Evolutionary conservation across 2,888 invertebrate species (phyloP).

Genomic region (Dolichopus griseipennis): DNA sequence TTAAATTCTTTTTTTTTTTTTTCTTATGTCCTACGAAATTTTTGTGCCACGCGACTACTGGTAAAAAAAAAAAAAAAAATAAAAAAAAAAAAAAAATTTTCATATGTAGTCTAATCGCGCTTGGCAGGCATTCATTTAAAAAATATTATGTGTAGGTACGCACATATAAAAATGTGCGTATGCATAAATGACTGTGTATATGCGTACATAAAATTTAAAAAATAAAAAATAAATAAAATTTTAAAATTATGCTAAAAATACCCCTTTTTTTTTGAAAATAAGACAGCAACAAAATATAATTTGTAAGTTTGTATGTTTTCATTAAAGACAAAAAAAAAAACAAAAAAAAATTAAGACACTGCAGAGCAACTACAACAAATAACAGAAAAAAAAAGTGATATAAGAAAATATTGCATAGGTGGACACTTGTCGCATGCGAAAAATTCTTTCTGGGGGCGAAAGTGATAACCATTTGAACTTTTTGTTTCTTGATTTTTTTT

Average conservation of each 20-base stretch:
- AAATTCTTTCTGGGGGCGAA: slow-evolving; percentile 4
- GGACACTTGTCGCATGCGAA: slow-evolving; percentile 4
- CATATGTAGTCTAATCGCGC: background rate
- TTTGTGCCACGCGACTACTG: background rate
- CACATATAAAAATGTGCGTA: background rate
- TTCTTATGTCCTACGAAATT: background rate
- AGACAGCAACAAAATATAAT: too few relatives aligned
- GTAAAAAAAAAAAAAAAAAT: too few relatives aligned
- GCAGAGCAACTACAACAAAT: background rate
- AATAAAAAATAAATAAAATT: too few relatives aligned
- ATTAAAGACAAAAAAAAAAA: too few relatives aligned
- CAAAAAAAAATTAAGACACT: background rate
- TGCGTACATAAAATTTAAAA: background rate
- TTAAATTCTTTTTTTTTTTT: background rate
- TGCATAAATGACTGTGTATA: background rate
- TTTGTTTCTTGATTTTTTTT: background rate
- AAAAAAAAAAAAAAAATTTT: background rate
- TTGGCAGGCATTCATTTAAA: too few relatives aligned
- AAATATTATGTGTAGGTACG: background rate
- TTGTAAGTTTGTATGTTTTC: too few relatives aligned
- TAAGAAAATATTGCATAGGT: background rate
- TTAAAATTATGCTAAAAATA: too few relatives aligned
- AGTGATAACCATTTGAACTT: background rate
- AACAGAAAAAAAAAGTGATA: background rate
- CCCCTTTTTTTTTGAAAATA: too few relatives aligned